phyloP scores from a whole-genome alignment of 1,140 invertebrate species.

The Drosophila subobscura region DNA sequence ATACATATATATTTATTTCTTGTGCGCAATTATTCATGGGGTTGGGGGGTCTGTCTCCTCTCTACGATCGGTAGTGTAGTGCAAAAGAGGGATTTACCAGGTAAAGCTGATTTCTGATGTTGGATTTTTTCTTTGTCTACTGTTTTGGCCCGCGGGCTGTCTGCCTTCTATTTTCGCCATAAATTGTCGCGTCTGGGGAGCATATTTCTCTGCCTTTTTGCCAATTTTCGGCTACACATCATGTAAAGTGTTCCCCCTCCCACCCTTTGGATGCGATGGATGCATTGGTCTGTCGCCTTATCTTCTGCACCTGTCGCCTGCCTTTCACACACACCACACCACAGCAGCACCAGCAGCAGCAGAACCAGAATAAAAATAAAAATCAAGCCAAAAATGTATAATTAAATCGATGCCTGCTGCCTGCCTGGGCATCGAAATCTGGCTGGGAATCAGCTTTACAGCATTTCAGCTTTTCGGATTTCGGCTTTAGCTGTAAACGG shows the following conservation, averaged over 20 bases:
- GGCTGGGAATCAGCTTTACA: constrained; percentile 15
- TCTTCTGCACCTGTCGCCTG: constrained; percentile 63
- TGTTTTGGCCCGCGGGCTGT: too few species aligned
- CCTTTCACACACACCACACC: constrained; percentile 30
- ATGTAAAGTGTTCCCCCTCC: constrained; percentile 53
- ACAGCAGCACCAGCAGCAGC: background rate
- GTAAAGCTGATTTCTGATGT: constrained; percentile 1
- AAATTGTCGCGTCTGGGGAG: constrained; percentile 65
- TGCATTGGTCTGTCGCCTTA: constrained; percentile 54
- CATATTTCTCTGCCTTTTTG: constrained; percentile 62
- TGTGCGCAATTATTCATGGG: constrained; percentile 73
- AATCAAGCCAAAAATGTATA: constrained; percentile 40
- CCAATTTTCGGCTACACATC: constrained; percentile 77
- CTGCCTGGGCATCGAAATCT: constrained; percentile 27
- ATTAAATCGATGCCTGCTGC: constrained; percentile 37
- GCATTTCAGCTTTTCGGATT: constrained; percentile 8
- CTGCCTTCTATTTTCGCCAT: constrained; percentile 50
- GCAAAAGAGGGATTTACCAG: constrained; percentile 15
- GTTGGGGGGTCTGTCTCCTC: constrained; percentile 11
- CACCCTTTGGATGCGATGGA: too few species aligned
- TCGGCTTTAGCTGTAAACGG: background rate
- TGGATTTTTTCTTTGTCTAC: constrained; percentile 39
- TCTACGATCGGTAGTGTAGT: constrained; percentile 29
- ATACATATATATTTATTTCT: constrained; percentile 1
- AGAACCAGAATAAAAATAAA: constrained; percentile 28